A percentile compares a stretch with the other conserved stretches of the same genome.
Evolutionary conservation across 2,888 invertebrate genomes (phyloP).

Genomic region (Pheosia gnoma): DNA sequence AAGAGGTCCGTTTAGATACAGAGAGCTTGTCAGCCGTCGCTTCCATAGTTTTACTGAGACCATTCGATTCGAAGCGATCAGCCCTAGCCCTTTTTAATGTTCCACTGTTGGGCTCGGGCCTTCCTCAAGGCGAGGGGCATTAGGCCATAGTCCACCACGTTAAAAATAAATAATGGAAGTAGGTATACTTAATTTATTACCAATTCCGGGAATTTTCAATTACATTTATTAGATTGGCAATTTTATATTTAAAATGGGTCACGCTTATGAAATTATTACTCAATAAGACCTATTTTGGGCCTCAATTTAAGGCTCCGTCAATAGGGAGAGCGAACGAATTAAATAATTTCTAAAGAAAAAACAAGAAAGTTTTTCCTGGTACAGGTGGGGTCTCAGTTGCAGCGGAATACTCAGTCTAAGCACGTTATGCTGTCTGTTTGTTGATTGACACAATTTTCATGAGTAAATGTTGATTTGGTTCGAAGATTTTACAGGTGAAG

Average conservation of each 20-base stretch:
- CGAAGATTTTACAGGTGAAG: too few species aligned
- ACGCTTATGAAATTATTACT: conserved; percentile 24
- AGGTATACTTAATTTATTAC: not conserved
- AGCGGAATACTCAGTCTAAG: not conserved
- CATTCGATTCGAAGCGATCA: too few species aligned
- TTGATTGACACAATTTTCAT: too few species aligned
- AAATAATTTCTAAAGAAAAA: conserved; percentile 21
- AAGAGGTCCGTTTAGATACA: too few species aligned
- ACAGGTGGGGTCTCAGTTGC: conserved; percentile 3
- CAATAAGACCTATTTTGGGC: conserved; percentile 21
- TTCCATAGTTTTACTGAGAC: too few species aligned
- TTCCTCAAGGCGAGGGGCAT: too few species aligned
- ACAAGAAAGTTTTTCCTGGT: conserved; percentile 19
- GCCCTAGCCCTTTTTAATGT: too few species aligned
- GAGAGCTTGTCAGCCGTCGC: too few species aligned
- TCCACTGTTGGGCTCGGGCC: too few species aligned
- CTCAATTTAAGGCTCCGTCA: conserved; percentile 6
- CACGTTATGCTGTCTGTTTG: too few species aligned
- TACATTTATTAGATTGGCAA: conserved; percentile 18
- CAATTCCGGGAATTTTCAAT: conserved; percentile 16
- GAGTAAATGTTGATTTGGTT: too few species aligned
- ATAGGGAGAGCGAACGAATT: conserved; percentile 20
- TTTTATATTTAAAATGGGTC: conserved; percentile 22
- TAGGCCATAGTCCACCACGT: too few species aligned
- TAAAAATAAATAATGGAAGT: not conserved